Evolutionary conservation across 2,888 invertebrate species (phyloP).

Genomic region (Ichneumon xanthorius): DNA sequence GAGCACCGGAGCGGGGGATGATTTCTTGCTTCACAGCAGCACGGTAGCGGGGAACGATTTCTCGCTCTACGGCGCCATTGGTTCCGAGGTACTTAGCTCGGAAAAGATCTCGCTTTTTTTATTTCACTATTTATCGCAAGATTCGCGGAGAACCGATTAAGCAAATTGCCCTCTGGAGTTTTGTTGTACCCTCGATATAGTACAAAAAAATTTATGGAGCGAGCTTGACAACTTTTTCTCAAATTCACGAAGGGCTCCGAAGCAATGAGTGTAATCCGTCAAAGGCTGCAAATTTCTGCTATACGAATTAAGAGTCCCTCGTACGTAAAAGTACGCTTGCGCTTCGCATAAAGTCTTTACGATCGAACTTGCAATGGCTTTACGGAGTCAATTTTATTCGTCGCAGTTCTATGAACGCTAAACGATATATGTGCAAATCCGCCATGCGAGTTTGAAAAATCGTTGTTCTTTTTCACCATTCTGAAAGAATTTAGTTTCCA

Average conservation of each 20-base stretch:
- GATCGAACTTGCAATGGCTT: background rate
- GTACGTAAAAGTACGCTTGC: background rate
- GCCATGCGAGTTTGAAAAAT: background rate
- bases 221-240: background rate
- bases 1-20: background rate
- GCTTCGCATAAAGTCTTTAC: background rate
- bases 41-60: background rate
- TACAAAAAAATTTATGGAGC: background rate
- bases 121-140: background rate
- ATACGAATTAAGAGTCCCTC: background rate
- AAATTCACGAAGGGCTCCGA: background rate
- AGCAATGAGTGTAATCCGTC: background rate
- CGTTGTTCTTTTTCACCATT: background rate
- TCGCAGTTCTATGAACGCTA: background rate
- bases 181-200: background rate
- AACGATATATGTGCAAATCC: background rate
- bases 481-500: background rate
- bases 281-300: background rate
- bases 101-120: background rate
- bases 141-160: background rate
- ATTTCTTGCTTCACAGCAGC: conserved; percentile 4
- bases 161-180: background rate
- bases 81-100: background rate
- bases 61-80: background rate
- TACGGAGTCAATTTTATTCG: background rate